Evolutionary conservation across 2,888 invertebrate genomes (phyloP).

Genomic region (Gastracanthus pulcherrimus): DNA sequence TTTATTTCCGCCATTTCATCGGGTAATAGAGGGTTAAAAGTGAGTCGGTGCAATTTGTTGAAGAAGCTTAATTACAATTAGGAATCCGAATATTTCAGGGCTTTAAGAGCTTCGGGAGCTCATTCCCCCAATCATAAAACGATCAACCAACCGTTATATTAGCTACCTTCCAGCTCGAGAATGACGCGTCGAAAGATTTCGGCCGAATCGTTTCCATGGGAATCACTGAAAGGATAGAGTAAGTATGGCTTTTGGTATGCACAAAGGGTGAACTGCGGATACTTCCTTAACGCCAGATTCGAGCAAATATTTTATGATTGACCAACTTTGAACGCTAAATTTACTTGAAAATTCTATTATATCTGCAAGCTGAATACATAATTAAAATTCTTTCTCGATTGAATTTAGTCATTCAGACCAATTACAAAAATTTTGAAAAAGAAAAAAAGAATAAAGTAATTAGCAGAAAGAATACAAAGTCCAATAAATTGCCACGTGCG

Average conservation of each 20-base stretch:
- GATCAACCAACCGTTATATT: conserved; percentile 11
- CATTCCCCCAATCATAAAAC: conserved; percentile 18
- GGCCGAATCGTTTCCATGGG: conserved; percentile 20
- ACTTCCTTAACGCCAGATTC: conserved; percentile 4
- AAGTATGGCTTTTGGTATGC: conserved; percentile 6
- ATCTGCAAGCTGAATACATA: not conserved
- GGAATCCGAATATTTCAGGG: conserved; percentile 15
- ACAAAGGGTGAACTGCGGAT: not conserved
- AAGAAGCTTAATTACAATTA: conserved; percentile 34
- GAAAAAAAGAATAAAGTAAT: not conserved
- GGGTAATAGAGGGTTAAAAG: conserved; percentile 1
- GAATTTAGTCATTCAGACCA: no score
- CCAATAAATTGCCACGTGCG: no score
- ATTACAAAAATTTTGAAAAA: no score
- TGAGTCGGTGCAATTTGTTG: not conserved
- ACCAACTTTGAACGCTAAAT: not conserved
- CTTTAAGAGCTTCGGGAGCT: not conserved
- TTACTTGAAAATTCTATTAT: not conserved
- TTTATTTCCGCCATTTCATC: not conserved
- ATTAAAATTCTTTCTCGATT: no score
- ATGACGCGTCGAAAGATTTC: conserved; percentile 11
- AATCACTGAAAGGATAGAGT: conserved; percentile 7
- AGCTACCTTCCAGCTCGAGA: not conserved
- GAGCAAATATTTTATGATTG: not conserved
- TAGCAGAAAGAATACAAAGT: no score